Evolutionary conservation across 2,797 vertebrate species (phyloP), one percentile per base, ranked within the genome.

Genomic region (Carapus acus): DNA sequence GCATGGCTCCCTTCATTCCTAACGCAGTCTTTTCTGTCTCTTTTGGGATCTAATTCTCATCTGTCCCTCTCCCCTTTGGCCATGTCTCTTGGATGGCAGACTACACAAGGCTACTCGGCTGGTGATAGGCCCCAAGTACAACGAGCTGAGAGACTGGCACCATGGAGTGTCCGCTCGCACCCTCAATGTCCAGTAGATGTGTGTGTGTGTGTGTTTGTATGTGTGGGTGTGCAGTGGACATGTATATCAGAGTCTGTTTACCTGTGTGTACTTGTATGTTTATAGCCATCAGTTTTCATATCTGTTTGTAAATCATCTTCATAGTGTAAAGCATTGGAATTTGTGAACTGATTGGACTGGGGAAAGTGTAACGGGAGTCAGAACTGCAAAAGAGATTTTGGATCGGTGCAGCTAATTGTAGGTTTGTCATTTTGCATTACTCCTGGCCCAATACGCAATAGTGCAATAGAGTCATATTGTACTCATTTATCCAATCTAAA

Each of bases 131-230:
- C 95, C 96, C 67, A 94, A 92, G 89, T 97, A 98, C 72, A 85
- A 88, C 85, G 92, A 94, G 85, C 93, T 98, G 87, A 92, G 94
- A 86, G 91, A 98, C 90, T 98, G 94, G 95, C 95, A 98, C 87
- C 96, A 98, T 54, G 94, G 91, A 77, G 94, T 98, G 85, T 98
- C 96, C 75, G 95, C 96, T 84, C 92, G 91, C 84, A 92, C 92
- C 84, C 93, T 98, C 80, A 98, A 98, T 81, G 94, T 98, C 74
- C 90, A 93, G 85, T 96, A 93, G 91, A 76, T 49, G 42, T 50
- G 54, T 49, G 29, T 66, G 29, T 40, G 37, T 58, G 29, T 54
- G 16, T 59, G 41, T 56, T 51, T 40, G 27, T 68, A 31, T 50
- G 36, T 59, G 42, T 33, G 45, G 45, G 23, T 31, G 20, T 43